A percentile compares a stretch with the other conserved stretches of the same genome.
phyloP scores from a whole-genome alignment of 1,140 invertebrate genomes.

The Drosophila baimaii region DNA sequence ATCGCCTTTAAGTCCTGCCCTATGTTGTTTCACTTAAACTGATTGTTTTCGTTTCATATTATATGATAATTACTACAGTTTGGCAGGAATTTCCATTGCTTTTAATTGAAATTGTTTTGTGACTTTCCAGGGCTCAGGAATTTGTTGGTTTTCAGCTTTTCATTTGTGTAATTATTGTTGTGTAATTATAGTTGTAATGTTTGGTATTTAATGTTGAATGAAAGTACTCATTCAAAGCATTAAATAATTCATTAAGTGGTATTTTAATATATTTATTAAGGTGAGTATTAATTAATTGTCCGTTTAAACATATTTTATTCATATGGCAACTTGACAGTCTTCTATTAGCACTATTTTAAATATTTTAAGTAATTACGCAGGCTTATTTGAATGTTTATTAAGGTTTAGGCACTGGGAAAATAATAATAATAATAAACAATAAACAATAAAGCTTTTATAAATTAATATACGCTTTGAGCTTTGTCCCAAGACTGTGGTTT shows the following conservation, averaged over 20 bases:
- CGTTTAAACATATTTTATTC: background rate
- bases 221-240: no score
- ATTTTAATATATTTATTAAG: background rate
- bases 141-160: background rate
- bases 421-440: no score
- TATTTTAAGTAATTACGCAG: background rate
- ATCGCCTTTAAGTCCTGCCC: no score
- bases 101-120: background rate
- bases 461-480: background rate
- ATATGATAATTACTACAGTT: slow-evolving; percentile 3
- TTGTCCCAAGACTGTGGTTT: slow-evolving; percentile 22
- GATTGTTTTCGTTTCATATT: background rate
- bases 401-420: no score
- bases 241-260: no score
- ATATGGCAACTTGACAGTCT: accelerated
- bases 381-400: background rate
- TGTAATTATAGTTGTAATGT: background rate
- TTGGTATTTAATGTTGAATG: background rate
- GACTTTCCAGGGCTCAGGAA: background rate
- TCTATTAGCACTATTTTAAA: background rate
- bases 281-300: background rate
- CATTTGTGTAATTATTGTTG: background rate
- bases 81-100: background rate
- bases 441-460: slow-evolving; percentile 1
- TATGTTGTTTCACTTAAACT: background rate